phyloP scores from a whole-genome alignment of 2,113 vertebrate species.

The Acinonyx jubatus region DNA sequence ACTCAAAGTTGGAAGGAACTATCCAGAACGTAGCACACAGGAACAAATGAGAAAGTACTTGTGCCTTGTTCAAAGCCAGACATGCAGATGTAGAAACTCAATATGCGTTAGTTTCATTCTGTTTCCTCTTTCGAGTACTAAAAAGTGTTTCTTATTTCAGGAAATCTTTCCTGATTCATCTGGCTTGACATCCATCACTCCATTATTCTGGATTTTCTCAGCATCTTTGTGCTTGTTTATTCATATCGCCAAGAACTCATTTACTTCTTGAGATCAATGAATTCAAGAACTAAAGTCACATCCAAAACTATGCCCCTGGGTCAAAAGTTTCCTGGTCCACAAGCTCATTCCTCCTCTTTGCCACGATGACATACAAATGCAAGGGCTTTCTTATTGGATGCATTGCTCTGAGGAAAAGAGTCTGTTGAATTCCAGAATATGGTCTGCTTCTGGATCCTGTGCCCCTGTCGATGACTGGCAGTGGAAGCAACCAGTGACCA shows the following conservation, averaged over 20 bases:
- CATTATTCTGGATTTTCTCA: neutral
- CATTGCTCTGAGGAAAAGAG: neutral
- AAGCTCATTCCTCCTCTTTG: neutral
- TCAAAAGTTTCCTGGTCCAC: neutral
- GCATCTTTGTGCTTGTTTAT: neutral
- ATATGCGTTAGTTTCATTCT: neutral
- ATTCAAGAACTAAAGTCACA: neutral
- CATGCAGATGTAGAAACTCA: neutral
- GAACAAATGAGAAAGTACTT: neutral
- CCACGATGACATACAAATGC: neutral
- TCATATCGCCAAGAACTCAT: neutral
- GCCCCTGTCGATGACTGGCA: too few relatives aligned
- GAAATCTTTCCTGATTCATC: neutral
- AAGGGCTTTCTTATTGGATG: neutral
- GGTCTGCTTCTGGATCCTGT: neutral
- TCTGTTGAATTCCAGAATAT: neutral
- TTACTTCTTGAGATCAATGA: slow-evolving; percentile 21
- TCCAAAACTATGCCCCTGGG: neutral
- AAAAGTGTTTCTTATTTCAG: neutral
- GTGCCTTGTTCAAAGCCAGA: neutral
- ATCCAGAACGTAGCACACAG: neutral
- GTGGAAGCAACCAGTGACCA: neutral
- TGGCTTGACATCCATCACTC: neutral
- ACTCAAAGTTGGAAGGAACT: neutral
- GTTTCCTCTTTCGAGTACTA: neutral